Conservation (phyloP, 1,140 invertebrate species). For the Pteromalus puparum region DNA sequence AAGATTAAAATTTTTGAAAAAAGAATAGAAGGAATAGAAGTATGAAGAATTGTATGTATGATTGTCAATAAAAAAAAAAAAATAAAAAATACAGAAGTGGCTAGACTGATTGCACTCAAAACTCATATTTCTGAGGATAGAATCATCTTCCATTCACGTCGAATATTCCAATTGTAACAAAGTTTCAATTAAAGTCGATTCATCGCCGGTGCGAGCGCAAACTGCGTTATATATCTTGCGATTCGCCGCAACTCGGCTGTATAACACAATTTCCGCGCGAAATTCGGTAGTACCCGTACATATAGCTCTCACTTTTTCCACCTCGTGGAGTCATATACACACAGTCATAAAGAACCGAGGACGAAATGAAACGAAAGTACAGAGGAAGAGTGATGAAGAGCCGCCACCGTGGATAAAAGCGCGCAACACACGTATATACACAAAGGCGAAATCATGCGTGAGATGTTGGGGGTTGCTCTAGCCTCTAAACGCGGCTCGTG, state of each 20-base stretch:
- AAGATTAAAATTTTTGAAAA: too few species aligned
- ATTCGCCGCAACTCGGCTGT: neutral
- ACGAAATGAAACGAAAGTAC: neutral
- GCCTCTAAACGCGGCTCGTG: conserved; percentile 3
- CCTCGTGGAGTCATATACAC: neutral
- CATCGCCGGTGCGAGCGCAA: neutral
- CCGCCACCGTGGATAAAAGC: neutral
- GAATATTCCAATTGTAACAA: neutral
- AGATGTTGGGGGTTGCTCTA: conserved; percentile 4
- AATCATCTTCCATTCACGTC: too few species aligned
- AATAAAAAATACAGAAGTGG: too few species aligned
- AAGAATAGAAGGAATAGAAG: too few species aligned
- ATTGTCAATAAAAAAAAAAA: too few species aligned
- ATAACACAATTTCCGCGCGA: neutral
- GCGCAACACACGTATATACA: conserved; percentile 1
- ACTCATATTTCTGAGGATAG: too few species aligned
- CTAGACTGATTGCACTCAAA: too few species aligned
- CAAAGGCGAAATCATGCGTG: conserved; percentile 28
- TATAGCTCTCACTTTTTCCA: neutral
- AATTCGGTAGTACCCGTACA: neutral
- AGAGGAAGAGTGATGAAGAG: neutral
- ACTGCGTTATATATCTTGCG: neutral
- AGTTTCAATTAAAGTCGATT: neutral
- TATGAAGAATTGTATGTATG: too few species aligned
- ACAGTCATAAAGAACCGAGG: neutral